Percentiles rank a stretch among this genome's conserved stretches.
Conservation (phyloP, 1,140 invertebrate species). For the Tachypleus tridentatus region DNA sequence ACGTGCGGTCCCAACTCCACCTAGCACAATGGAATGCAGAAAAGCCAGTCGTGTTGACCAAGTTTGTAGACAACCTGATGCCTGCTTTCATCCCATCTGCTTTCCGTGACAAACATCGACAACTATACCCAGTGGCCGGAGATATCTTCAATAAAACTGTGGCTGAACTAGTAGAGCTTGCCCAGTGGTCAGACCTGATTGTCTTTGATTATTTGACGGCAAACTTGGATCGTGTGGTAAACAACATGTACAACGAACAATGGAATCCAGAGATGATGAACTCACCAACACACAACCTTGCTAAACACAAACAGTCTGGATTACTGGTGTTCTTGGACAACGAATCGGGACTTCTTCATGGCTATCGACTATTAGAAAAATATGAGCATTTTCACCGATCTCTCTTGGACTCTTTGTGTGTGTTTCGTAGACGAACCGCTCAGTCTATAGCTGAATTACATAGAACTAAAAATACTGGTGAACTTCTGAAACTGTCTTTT, state of each 20-base stretch:
- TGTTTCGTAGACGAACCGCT: slow-evolving; percentile 58
- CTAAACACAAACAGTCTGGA: slow-evolving; percentile 48
- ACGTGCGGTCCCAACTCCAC: slow-evolving; percentile 50
- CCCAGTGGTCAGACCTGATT: slow-evolving; percentile 79
- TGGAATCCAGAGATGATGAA: slow-evolving; percentile 84
- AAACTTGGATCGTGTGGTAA: slow-evolving; percentile 75
- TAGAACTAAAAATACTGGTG: slow-evolving; percentile 38
- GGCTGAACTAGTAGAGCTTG: slow-evolving; percentile 50
- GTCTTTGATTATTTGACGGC: slow-evolving; percentile 80
- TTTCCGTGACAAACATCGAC: slow-evolving; percentile 47
- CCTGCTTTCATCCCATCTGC: slow-evolving; percentile 47
- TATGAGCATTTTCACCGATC: slow-evolving; percentile 68
- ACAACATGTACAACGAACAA: slow-evolving; percentile 77
- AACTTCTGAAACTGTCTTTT: slow-evolving; percentile 35
- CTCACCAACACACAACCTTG: slow-evolving; percentile 72
- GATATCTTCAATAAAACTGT: slow-evolving; percentile 27
- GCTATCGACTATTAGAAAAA: slow-evolving; percentile 69
- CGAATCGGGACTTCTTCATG: slow-evolving; percentile 73
- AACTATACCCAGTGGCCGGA: slow-evolving; percentile 48
- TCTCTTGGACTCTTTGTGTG: slow-evolving; percentile 61
- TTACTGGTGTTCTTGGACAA: slow-evolving; percentile 73
- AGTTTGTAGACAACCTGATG: slow-evolving; percentile 49
- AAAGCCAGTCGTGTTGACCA: slow-evolving; percentile 62
- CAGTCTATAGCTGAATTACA: slow-evolving; percentile 48
- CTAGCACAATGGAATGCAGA: slow-evolving; percentile 64